These are phyloP conservation scores for Leucophora obtusa DNA, from an alignment of 2,888 invertebrate species.

Conservation along the genomic window DNA sequence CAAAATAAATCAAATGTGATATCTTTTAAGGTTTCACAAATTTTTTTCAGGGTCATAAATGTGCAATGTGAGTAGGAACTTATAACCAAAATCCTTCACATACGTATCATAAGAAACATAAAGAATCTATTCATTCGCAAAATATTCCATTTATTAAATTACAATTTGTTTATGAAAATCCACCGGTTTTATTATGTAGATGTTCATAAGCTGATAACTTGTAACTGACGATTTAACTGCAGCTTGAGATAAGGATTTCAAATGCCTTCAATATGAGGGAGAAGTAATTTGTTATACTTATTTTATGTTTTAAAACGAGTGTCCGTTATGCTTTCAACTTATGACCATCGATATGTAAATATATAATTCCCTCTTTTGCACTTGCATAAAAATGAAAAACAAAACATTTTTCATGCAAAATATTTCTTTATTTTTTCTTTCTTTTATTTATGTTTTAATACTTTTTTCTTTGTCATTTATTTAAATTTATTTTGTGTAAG, in stretches of 20 bases:
- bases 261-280: no score
- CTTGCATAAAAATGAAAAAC: no score
- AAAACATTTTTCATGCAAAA: neutral
- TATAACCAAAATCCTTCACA: neutral
- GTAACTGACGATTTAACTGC: no score
- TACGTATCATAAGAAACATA: neutral
- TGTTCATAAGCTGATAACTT: no score
- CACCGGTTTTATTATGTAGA: constrained; percentile 45
- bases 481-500: constrained; percentile 43
- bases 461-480: constrained; percentile 42
- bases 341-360: no score
- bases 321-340: no score
- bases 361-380: neutral
- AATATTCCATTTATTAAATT: constrained; percentile 50
- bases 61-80: neutral
- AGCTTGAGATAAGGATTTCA: no score
- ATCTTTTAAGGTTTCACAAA: neutral
- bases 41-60: neutral
- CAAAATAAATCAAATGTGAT: neutral
- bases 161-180: constrained; percentile 53
- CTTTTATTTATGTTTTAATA: constrained; percentile 39
- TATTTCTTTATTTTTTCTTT: neutral
- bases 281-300: no score
- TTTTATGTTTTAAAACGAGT: no score
- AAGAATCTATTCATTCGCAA: neutral